Conservation (phyloP, 2,113 vertebrate species). For the Heloderma charlesbogerti region DNA sequence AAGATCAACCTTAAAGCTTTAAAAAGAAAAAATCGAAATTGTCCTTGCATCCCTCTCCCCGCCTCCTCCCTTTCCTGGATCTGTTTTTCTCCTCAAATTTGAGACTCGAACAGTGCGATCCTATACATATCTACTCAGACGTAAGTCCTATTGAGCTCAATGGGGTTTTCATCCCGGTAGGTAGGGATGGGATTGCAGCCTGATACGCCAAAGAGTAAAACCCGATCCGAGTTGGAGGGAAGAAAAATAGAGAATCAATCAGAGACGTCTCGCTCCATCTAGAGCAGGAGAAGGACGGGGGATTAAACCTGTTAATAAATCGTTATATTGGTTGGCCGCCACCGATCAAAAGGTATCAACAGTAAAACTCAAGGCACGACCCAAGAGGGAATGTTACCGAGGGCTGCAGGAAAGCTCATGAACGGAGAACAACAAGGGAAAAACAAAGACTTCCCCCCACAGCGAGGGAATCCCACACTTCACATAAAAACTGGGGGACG, state of each 20-base stretch:
- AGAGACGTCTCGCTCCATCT: neutral
- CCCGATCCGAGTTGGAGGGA: neutral
- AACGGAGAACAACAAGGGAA: neutral
- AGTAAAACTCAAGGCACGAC: constrained; percentile 6
- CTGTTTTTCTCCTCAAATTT: constrained; percentile 36
- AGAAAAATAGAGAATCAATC: neutral
- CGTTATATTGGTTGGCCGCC: neutral
- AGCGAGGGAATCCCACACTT: constrained; percentile 44
- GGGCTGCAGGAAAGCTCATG: neutral
- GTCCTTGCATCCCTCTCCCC: neutral
- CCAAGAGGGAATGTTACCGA: neutral
- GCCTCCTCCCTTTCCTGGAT: neutral
- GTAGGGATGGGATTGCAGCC: neutral
- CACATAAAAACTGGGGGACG: neutral
- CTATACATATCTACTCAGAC: no score
- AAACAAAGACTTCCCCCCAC: neutral
- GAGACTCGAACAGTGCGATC: constrained; percentile 20
- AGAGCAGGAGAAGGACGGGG: neutral
- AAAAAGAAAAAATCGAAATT: rapidly evolving
- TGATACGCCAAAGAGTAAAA: constrained; percentile 53
- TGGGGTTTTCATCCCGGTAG: neutral
- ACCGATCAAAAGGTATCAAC: neutral
- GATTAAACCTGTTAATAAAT: neutral
- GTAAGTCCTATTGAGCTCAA: no score
- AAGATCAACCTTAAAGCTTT: constrained; percentile 26